These are phyloP conservation scores for Cryptomyrus ogoouensis DNA, from an alignment of 2,113 vertebrate species.

Conservation along the genomic window DNA sequence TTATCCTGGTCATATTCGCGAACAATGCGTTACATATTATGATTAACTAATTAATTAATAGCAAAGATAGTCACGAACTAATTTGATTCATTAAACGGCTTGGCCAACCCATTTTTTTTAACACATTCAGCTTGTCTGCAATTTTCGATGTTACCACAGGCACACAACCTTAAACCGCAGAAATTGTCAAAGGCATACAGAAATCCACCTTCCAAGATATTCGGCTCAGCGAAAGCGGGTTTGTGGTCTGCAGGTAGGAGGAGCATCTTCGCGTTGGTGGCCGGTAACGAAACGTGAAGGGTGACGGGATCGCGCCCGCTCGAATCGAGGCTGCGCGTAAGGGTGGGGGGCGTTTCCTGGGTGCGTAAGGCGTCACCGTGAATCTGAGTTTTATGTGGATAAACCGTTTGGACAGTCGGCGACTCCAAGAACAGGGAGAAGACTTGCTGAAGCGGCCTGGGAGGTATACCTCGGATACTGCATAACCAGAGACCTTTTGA, in stretches of 20 bases:
- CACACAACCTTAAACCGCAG: not conserved
- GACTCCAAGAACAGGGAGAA: not conserved
- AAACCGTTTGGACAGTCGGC: not conserved
- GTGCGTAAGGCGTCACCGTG: constrained; percentile 38
- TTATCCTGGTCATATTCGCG: not conserved
- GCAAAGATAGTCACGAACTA: not conserved
- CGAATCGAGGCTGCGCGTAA: constrained; percentile 21
- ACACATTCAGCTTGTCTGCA: not conserved
- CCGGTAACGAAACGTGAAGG: not conserved
- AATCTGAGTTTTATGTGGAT: constrained; percentile 10
- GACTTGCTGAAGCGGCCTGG: not conserved
- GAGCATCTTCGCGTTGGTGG: not conserved
- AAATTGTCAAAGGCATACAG: not conserved
- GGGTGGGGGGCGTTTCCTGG: constrained; percentile 41
- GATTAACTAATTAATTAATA: not conserved
- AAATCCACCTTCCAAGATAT: not conserved
- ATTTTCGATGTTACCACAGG: not conserved
- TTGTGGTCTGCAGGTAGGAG: not conserved
- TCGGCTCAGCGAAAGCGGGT: not conserved
- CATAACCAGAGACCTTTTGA: not conserved
- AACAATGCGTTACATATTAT: not conserved
- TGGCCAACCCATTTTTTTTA: not conserved
- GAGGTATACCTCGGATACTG: constrained; percentile 27
- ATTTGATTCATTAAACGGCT: not conserved
- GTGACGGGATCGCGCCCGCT: constrained; percentile 31